phyloP scores from a whole-genome alignment of 2,113 vertebrate genomes.

The Ciconia stormi region DNA sequence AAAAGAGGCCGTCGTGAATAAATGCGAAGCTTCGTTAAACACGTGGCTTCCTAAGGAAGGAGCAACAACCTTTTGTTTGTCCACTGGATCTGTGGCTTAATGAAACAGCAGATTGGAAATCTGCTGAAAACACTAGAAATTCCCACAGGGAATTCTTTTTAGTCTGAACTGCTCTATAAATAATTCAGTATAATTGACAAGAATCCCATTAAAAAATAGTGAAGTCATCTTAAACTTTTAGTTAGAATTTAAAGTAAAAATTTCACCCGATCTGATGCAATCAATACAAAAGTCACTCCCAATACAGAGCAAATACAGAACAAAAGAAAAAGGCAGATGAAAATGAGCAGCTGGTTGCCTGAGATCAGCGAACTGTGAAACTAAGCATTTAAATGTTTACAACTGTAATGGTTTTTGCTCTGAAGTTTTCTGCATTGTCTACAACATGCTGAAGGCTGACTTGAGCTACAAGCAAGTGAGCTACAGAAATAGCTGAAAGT shows the following conservation, averaged over 20 bases:
- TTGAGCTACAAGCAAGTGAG: not conserved
- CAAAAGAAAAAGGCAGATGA: not conserved
- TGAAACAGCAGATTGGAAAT: not conserved
- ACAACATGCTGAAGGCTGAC: not conserved
- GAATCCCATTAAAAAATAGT: not conserved
- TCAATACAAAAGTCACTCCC: slow-evolving; percentile 6
- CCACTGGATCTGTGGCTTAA: not conserved
- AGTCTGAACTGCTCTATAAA: not conserved
- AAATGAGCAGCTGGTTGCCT: not conserved
- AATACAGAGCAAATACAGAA: not conserved
- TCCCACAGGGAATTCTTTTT: not conserved
- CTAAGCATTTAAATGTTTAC: not conserved
- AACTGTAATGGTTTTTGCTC: not conserved
- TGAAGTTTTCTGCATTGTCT: not conserved
- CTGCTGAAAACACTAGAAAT: not conserved
- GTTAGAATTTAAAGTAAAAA: not conserved
- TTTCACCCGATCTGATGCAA: not conserved
- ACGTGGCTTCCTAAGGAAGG: not conserved
- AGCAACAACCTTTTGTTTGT: not conserved
- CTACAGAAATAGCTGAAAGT: not conserved
- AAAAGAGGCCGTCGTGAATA: fast-evolving
- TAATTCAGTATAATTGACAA: not conserved
- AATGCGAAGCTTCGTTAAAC: not conserved
- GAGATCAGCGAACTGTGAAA: not conserved
- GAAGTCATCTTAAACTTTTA: not conserved